Evolutionary conservation across 37 sponge, comb jelly and placozoan genomes (phyloP), one percentile per base, ranked within the genome.

Genomic region (Spongilla lacustris): DNA sequence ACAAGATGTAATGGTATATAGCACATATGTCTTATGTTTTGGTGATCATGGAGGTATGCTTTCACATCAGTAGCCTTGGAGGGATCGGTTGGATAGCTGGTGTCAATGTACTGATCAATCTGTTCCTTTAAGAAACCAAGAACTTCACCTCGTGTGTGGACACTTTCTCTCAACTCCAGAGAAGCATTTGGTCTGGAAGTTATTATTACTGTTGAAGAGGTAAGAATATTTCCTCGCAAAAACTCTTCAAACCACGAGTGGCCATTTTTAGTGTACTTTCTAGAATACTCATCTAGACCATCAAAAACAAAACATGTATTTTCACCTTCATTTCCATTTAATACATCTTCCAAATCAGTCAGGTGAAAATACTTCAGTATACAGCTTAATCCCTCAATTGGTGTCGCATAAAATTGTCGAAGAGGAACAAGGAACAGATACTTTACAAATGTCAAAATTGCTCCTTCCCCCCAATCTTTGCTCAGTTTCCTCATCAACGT

Each of bases 1-100:
- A 85, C 90, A 66, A 89, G 49, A 50, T 89, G 84, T 10, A 89
- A 75, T 29, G 90, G 90, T 50, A 89, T 34, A 41, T 89, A 89
- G 32, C 90, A 89, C 81, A 89, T 84, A 21, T 58, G 67, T 48
- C 17, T 68, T 11, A 89, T 73, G 30, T 84, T 89, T 24, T 84
- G 90, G 33, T 84, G 90, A 11, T 33, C 30, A 11, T 71, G 22
- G 2, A 89, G 73, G 75, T 84, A 89, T 32, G 71, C 71, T 25
- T 33, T 6, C 31, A 89, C 81, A 11, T 48, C 38, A 19, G 32
- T 26, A 33, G 80, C 80, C 70, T 79, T 73, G 0, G 22, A 24
- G 25, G 75, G 81, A n/a, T 41, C 21, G 13, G 76, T 34, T 35
- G 81, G 14, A 38, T 82, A 88, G 38, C 48, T 73, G 4, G 71